These are phyloP conservation scores for Ferrisia virgata DNA, from an alignment of 2,888 invertebrate genomes.

Conservation along the genomic window DNA sequence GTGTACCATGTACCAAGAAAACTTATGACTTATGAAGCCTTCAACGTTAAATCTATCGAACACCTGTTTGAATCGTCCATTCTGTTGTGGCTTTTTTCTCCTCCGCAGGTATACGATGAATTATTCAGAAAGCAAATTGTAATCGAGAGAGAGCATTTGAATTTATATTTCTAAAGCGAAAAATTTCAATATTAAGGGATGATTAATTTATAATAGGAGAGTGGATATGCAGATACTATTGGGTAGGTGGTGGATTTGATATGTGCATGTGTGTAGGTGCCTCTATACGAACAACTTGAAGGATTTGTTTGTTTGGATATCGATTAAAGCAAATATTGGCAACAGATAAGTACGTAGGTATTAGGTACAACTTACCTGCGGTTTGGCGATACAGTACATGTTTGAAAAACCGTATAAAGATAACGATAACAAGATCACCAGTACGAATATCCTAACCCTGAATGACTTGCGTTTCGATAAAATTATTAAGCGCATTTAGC, in stretches of 20 bases:
- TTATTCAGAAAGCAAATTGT: too few relatives aligned
- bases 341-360: background rate
- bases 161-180: background rate
- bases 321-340: background rate
- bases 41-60: too few relatives aligned
- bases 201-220: background rate
- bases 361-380: background rate
- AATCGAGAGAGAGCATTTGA: background rate
- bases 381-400: background rate
- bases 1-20: too few relatives aligned
- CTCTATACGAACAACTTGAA: too few relatives aligned
- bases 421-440: background rate
- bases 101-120: too few relatives aligned
- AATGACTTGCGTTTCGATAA: background rate
- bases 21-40: too few relatives aligned
- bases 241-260: too few relatives aligned
- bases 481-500: background rate
- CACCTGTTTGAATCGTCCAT: too few relatives aligned
- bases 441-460: background rate
- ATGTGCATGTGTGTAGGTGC: too few relatives aligned
- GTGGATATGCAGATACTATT: background rate
- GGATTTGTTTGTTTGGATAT: background rate
- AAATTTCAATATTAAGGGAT: background rate
- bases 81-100: too few relatives aligned
- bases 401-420: background rate